Base-by-base conservation (phyloP, 2,888 invertebrate genomes). In the Drosophila mayaguana region DNA sequence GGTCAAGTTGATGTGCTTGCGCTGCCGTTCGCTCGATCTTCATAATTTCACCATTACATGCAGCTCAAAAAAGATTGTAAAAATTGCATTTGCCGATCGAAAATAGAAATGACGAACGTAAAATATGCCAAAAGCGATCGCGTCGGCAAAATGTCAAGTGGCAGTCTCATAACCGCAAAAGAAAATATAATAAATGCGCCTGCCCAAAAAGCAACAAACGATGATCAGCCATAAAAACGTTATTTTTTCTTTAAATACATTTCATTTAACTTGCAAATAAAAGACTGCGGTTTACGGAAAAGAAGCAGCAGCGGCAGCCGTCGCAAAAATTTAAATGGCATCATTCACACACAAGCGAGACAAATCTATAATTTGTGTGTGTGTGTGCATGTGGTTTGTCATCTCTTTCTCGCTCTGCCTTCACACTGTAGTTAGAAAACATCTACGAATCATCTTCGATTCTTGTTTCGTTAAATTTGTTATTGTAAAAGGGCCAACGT, bases 131-230 rank as follows among this genome's bases (percentile, higher is more conserved):
- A 55, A 66, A 61, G 16, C 38, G 36, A 43, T 55, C 55, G 28
- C 53, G 28, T 48, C 48, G 43, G 55, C 65, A 76, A 82, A 82
- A 75, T 78, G 75, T 81, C 79, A 81, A 80, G 57, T 64, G 78
- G 45, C 18, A 14, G 18, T 50, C 25, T 54, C 40, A 45, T 63
- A 61, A 63, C 57, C 57, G 48, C 50, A 63, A 55, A 67, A 40
- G 51, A 57, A 38, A 42, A 67, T 36, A 69, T 22, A 45, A 25
- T 46, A 48, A 48, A 60, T 59, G 22, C 51, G 20, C 51, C 45
- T 55, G 67, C 45, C 48, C 75, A 66, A 75, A 75, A 75, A 63
- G 16, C 40, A 57, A 61, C 63, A 50, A 42, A 36, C 48, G 32
- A n/a, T 42, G 50, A 68, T 34, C 54, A 59, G 48, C 56, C 60